phyloP scores from a whole-genome alignment of 2,888 invertebrate genomes.

The Molanna angustata region DNA sequence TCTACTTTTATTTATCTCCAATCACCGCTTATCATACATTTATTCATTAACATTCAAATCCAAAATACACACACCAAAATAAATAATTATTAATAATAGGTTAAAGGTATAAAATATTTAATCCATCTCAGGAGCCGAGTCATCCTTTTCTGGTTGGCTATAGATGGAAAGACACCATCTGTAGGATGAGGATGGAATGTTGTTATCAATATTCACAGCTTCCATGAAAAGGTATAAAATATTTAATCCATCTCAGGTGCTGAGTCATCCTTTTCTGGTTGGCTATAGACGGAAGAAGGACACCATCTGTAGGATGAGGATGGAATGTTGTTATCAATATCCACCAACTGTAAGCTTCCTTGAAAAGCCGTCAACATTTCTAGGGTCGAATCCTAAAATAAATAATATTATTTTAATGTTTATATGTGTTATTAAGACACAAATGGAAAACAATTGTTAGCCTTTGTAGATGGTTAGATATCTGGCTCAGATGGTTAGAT shows the following conservation, averaged over 20 bases:
- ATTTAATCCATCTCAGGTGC: slow-evolving; percentile 29
- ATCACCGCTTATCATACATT: too few species aligned
- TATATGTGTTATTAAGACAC: too few species aligned
- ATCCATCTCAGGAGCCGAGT: slow-evolving; percentile 27
- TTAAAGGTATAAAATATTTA: slow-evolving; percentile 8
- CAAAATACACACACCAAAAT: too few species aligned
- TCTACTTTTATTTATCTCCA: too few species aligned
- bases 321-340: slow-evolving; percentile 11
- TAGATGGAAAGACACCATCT: slow-evolving; percentile 24
- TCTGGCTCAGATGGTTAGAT: too few species aligned
- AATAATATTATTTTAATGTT: too few species aligned
- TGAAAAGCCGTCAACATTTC: slow-evolving; percentile 17
- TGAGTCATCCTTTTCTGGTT: slow-evolving; percentile 30
- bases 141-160: slow-evolving; percentile 30
- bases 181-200: slow-evolving; percentile 18
- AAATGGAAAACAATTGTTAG: background rate
- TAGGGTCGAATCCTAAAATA: slow-evolving; percentile 13
- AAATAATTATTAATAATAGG: background rate
- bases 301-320: slow-evolving; percentile 19
- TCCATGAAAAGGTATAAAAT: too few species aligned
- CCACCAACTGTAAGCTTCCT: slow-evolving; percentile 14
- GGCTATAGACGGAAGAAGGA: slow-evolving; percentile 24
- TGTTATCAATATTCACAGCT: too few species aligned
- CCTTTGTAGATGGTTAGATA: background rate
- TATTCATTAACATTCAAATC: too few species aligned